Conservation (phyloP, 2,113 vertebrate genomes). For the Nematolebias whitei region DNA sequence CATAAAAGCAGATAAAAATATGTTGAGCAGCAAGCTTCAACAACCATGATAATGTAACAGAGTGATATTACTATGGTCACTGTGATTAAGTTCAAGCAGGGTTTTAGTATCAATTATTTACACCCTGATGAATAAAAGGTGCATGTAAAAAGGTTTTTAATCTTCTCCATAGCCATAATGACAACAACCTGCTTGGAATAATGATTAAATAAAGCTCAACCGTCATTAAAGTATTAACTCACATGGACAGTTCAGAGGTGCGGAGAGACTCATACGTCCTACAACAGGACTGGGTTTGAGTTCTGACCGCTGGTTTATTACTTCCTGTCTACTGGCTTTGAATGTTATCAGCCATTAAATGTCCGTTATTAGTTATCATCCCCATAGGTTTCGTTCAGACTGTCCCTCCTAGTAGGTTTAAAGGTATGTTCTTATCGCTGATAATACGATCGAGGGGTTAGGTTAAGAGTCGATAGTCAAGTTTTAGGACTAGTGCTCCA, state of each 20-base stretch:
- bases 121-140: not conserved
- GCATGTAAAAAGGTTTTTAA: not conserved
- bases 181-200: not conserved
- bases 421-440: too few relatives aligned
- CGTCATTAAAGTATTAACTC: not conserved
- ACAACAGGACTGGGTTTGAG: not conserved
- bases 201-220: not conserved
- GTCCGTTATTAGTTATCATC: too few relatives aligned
- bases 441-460: too few relatives aligned
- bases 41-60: not conserved
- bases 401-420: too few relatives aligned
- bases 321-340: too few relatives aligned
- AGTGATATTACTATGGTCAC: too few relatives aligned
- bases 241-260: not conserved
- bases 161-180: not conserved
- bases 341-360: too few relatives aligned
- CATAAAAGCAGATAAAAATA: conserved; percentile 5
- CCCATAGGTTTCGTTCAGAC: too few relatives aligned
- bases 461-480: too few relatives aligned
- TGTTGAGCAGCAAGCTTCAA: not conserved
- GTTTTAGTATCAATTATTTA: not conserved
- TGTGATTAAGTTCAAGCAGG: not conserved
- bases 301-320: not conserved
- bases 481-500: too few relatives aligned
- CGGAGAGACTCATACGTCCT: not conserved